Conservation (phyloP, 2,888 invertebrate species). For the Anthophora plumipes region DNA sequence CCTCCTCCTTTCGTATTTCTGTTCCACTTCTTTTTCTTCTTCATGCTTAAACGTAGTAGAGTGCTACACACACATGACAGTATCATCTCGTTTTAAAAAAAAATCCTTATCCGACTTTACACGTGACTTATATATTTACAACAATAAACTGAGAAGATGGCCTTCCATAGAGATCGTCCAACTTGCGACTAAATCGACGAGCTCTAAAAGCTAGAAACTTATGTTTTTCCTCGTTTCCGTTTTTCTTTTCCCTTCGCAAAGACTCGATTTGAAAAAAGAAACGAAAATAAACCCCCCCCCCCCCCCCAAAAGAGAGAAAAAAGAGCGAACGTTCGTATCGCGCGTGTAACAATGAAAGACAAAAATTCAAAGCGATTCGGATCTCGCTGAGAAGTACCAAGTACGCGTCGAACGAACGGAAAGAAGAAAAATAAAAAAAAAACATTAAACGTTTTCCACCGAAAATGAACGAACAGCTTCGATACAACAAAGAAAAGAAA, state of each 20-base stretch:
- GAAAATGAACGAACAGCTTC: background rate
- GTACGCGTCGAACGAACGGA: background rate
- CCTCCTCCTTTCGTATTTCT: constrained; percentile 30
- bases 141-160: constrained; percentile 77
- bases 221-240: constrained; percentile 6
- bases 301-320: background rate
- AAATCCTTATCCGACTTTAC: constrained; percentile 78
- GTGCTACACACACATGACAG: constrained; percentile 82
- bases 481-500: constrained; percentile 2
- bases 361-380: constrained; percentile 21
- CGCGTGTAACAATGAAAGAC: constrained; percentile 46
- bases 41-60: constrained; percentile 71
- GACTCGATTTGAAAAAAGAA: too few relatives aligned
- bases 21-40: constrained; percentile 53
- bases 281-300: too few relatives aligned
- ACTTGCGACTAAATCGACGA: constrained; percentile 61
- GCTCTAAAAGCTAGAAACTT: constrained; percentile 28
- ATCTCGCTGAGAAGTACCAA: background rate
- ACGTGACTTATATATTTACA: constrained; percentile 80
- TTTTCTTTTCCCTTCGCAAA: too few relatives aligned
- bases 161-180: constrained; percentile 77
- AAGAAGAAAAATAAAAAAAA: too few relatives aligned
- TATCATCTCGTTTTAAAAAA: constrained; percentile 80
- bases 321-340: constrained; percentile 2
- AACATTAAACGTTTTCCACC: background rate